phyloP scores from a whole-genome alignment of 2,113 vertebrate genomes.

The Emydocephalus ijimae region DNA sequence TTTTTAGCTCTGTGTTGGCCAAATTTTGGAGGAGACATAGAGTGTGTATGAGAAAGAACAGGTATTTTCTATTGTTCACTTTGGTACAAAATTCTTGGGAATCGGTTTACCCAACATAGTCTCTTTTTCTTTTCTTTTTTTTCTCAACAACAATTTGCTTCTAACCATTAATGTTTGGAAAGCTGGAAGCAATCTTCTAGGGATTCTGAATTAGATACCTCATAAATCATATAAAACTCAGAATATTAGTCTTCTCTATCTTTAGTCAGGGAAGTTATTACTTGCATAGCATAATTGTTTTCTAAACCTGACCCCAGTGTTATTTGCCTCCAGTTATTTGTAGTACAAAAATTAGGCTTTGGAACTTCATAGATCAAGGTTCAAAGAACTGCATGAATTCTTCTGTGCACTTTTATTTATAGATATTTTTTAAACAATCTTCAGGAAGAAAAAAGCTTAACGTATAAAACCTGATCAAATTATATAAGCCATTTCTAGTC shows the following conservation, averaged over 20 bases:
- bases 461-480: neutral
- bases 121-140: neutral
- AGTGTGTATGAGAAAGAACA: neutral
- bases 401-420: conserved; percentile 1
- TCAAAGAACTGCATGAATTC: neutral
- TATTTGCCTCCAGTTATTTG: neutral
- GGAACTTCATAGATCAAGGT: neutral
- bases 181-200: neutral
- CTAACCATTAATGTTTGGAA: neutral
- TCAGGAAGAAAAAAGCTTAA: neutral
- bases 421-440: neutral
- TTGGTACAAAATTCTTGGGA: neutral
- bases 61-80: neutral
- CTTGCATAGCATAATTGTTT: neutral
- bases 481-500: neutral
- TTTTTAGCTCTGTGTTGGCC: neutral
- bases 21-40: neutral
- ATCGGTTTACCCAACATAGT: neutral
- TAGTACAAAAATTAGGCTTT: neutral
- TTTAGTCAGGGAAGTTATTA: neutral
- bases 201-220: neutral
- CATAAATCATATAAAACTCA: too few relatives aligned
- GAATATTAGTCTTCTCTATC: neutral
- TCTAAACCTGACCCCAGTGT: too few relatives aligned
- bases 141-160: neutral